These are phyloP conservation scores for Acrossocheilus wenchowensis DNA, from an alignment of 2,797 vertebrate species.

Conservation along the genomic window DNA sequence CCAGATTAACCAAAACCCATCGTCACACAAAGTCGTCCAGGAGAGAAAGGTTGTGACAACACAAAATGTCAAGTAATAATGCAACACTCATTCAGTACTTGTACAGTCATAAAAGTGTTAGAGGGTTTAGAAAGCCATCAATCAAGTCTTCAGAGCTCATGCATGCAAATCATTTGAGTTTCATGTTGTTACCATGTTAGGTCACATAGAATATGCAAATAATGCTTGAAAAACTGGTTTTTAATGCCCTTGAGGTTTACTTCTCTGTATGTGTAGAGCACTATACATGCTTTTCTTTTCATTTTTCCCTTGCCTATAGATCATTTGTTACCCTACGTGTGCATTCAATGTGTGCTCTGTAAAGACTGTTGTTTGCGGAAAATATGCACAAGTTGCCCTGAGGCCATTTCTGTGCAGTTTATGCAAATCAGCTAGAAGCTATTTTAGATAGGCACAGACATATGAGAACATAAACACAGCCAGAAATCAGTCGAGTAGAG, in stretches of 20 bases:
- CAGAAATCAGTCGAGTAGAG: not conserved
- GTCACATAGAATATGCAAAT: not conserved
- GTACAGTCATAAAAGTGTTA: not conserved
- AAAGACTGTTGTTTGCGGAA: not conserved
- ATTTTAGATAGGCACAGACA: not conserved
- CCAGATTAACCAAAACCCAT: conserved; percentile 22
- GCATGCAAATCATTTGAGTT: conserved; percentile 1
- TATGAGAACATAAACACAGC: not conserved
- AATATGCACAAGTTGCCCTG: not conserved
- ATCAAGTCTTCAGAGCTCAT: conserved; percentile 10
- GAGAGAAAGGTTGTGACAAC: conserved; percentile 54
- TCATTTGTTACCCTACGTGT: not conserved
- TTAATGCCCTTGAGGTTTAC: conserved; percentile 11
- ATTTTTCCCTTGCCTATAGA: not conserved
- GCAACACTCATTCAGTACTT: not conserved
- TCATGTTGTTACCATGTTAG: not conserved
- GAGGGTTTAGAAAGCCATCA: not conserved
- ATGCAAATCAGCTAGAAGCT: conserved; percentile 13
- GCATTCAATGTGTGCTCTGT: not conserved
- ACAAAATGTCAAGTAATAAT: conserved; percentile 33
- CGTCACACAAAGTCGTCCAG: conserved; percentile 61
- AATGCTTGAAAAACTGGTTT: conserved; percentile 13
- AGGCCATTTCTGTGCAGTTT: not conserved
- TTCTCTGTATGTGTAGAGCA: not conserved
- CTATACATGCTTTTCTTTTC: not conserved